Base-by-base conservation (phyloP, 1,140 invertebrate genomes). In the Nephotettix cincticeps region DNA sequence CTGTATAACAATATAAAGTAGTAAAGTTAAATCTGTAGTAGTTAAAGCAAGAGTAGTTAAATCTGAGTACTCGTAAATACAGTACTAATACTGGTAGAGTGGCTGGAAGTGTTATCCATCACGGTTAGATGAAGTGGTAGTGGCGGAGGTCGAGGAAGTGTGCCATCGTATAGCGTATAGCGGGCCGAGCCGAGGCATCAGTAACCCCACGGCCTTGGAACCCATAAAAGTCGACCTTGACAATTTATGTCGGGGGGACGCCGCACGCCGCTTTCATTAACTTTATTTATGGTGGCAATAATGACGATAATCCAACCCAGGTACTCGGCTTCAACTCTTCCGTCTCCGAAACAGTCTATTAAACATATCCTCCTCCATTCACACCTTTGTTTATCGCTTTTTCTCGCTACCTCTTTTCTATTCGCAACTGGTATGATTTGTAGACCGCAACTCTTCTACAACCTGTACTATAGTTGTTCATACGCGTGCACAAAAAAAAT, bases 201-300 rank as follows among this genome's bases (percentile, higher is more conserved):
- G 4, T 51, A 51, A 17, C 47, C 36, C 21, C 14, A 51, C 47
- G 47, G 47, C 47, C 47, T 51, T 17, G 14, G 14, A 21, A 21
- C 47, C 47, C 47, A 51, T 51, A 51, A 51, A 51, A 51, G 47
- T 51, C 47, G 47, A 51, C 47, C 47, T 51, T 51, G 47, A 51
- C 47, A 51, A 51, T 51, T 51, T 51, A 51, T 51, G 47, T 51
- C 32, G 6, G 47, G 47, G 47, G 47, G 47, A 21, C 47, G 47
- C 47, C 47, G 47, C 47, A 51, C 47, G 47, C 47, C 21, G n/a
- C 47, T 51, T 51, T 51, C 47, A 51, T 51, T 51, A 51, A n/a
- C 4, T 51, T 51, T 51, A 51, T 51, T 51, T 51, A 51, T 51
- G 47, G 47, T 11, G 47, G 47, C 47, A 51, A 51, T 51, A 51